phyloP scores from a whole-genome alignment of 2,113 vertebrate species.

The Elachura formosa region DNA sequence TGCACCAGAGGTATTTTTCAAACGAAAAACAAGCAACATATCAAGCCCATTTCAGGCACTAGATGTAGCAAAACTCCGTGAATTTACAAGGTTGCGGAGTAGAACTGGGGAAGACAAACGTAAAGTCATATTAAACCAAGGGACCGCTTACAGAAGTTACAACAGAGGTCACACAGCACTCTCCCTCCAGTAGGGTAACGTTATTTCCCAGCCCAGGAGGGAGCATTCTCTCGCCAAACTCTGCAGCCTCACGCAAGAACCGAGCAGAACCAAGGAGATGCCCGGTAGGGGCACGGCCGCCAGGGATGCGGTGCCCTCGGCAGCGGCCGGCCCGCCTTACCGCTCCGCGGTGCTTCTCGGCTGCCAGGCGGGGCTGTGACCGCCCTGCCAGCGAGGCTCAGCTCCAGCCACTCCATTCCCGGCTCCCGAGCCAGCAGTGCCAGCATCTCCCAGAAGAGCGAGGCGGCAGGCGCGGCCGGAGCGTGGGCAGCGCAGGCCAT shows the following conservation, averaged over 20 bases:
- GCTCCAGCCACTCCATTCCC: background rate
- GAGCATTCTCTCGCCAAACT: background rate
- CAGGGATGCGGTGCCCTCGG: accelerated
- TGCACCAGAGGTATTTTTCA: background rate
- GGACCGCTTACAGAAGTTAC: accelerated
- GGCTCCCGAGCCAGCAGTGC: background rate
- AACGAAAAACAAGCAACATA: background rate
- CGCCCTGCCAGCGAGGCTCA: background rate
- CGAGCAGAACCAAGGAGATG: background rate
- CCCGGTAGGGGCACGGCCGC: accelerated
- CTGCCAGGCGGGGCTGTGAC: accelerated
- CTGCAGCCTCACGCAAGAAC: accelerated
- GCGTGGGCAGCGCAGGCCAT: accelerated
- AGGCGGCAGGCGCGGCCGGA: accelerated
- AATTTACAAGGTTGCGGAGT: background rate
- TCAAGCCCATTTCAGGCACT: background rate
- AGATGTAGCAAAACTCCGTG: accelerated
- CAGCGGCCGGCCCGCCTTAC: background rate
- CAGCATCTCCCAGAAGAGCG: constrained; percentile 25
- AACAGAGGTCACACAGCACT: background rate
- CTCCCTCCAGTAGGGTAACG: background rate
- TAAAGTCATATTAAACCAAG: background rate
- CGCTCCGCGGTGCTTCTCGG: accelerated
- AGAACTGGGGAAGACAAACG: background rate
- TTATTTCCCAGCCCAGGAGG: background rate